Evolutionary conservation across 2,113 vertebrate genomes (phyloP).

Genomic region (Engraulis encrasicolus): DNA sequence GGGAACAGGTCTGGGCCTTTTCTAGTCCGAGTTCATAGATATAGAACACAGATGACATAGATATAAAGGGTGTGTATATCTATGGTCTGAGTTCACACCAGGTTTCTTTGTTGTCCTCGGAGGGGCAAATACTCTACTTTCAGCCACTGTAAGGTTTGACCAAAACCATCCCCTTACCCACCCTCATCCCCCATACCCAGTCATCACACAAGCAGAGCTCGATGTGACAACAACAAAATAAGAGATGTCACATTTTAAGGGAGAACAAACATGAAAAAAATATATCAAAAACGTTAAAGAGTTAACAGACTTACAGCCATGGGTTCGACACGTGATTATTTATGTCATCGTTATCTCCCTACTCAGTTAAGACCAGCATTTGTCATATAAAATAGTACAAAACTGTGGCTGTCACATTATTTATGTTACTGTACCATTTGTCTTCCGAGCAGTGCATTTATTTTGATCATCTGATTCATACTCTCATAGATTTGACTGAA

Average conservation of each 20-base stretch:
- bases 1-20: background rate
- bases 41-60: no score
- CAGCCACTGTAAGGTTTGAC: constrained; percentile 33
- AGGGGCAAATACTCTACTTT: constrained; percentile 39
- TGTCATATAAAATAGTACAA: background rate
- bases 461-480: background rate
- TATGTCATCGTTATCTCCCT: background rate
- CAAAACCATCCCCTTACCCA: background rate
- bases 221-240: constrained; percentile 28
- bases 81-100: background rate
- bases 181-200: background rate
- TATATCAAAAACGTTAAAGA: constrained; percentile 23
- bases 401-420: background rate
- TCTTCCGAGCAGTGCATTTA: background rate
- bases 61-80: no score
- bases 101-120: background rate
- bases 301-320: background rate
- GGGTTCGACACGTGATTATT: background rate
- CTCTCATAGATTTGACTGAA: background rate
- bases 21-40: background rate
- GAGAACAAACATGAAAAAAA: background rate
- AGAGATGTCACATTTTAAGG: constrained; percentile 36
- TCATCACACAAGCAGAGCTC: background rate
- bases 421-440: background rate
- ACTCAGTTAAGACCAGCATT: background rate